Percentiles rank a stretch among this genome's conserved stretches.
These are phyloP conservation scores for Drosophila kurseongensis DNA, from an alignment of 1,140 invertebrate genomes.

Conservation along the genomic window DNA sequence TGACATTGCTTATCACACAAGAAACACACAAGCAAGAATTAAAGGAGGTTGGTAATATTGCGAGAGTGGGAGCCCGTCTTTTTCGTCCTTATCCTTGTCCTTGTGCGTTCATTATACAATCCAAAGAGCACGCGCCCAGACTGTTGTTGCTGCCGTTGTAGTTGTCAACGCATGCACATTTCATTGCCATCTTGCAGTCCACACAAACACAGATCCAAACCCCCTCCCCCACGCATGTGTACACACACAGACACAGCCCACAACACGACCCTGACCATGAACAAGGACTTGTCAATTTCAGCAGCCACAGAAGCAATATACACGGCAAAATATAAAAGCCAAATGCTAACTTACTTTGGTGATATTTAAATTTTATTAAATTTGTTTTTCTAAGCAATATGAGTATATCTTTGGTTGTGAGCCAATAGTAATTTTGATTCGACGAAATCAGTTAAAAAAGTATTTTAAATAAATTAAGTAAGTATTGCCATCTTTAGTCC, in stretches of 20 bases:
- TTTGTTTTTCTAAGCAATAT: too few species aligned
- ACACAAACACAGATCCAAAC: slow-evolving; percentile 2
- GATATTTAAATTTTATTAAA: too few species aligned
- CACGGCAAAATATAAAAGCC: background rate
- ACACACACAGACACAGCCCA: slow-evolving; percentile 8
- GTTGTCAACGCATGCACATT: slow-evolving; percentile 62
- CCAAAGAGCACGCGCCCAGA: slow-evolving; percentile 33
- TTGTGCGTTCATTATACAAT: slow-evolving; percentile 58
- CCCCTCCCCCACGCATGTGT: background rate
- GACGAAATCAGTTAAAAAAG: too few species aligned
- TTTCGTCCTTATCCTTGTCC: slow-evolving; percentile 50
- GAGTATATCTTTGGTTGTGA: too few species aligned
- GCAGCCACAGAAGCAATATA: slow-evolving; percentile 15
- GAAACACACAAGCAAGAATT: slow-evolving; percentile 4
- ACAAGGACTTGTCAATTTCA: slow-evolving; percentile 71
- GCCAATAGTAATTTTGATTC: too few species aligned
- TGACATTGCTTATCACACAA: slow-evolving; percentile 35
- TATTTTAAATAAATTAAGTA: too few species aligned
- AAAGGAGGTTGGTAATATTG: background rate
- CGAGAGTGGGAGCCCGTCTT: slow-evolving; percentile 2
- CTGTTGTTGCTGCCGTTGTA: slow-evolving; percentile 25
- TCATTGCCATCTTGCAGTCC: slow-evolving; percentile 53
- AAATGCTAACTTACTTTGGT: too few species aligned
- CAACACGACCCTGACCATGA: slow-evolving; percentile 68
- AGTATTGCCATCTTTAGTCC: too few species aligned